A percentile compares a stretch with the other conserved stretches of the same genome.
phyloP scores from a whole-genome alignment of 2,113 vertebrate genomes.

The Plestiodon gilberti region DNA sequence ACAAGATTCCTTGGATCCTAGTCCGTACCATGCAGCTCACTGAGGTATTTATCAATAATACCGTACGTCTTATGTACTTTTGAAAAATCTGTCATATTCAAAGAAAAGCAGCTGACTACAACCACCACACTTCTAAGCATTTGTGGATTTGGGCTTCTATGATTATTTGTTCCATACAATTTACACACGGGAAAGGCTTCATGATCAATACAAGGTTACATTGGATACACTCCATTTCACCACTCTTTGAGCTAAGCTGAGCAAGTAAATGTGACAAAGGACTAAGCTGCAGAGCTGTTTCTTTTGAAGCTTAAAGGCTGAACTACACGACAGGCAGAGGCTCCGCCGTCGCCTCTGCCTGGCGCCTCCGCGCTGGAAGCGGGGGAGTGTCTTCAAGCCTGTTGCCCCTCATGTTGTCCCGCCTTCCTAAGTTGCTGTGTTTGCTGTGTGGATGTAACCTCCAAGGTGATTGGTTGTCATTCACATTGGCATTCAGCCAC shows the following conservation, averaged over 20 bases:
- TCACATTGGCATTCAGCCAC: no score
- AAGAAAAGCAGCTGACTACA: not conserved
- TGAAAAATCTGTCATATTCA: not conserved
- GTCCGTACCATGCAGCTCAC: no score
- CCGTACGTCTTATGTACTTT: not conserved
- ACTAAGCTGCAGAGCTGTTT: not conserved
- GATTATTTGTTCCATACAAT: not conserved
- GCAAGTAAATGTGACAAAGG: slow-evolving; percentile 3
- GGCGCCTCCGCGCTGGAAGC: no score
- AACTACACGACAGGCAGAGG: no score
- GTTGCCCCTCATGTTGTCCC: no score
- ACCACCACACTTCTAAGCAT: not conserved
- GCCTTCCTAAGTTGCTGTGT: no score
- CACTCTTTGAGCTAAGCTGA: not conserved
- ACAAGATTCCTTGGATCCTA: not conserved
- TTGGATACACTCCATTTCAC: slow-evolving; percentile 13
- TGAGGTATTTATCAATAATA: not conserved
- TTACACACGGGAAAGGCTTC: slow-evolving; percentile 3
- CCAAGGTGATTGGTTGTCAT: no score
- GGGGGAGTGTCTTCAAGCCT: no score
- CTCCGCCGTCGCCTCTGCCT: no score
- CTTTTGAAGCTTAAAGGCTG: not conserved
- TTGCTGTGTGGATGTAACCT: no score
- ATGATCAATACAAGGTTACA: slow-evolving; percentile 8
- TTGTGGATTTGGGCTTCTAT: not conserved